These are phyloP conservation scores for Adelognathus sp. DNA, from an alignment of 2,888 invertebrate genomes.

Conservation along the genomic window DNA sequence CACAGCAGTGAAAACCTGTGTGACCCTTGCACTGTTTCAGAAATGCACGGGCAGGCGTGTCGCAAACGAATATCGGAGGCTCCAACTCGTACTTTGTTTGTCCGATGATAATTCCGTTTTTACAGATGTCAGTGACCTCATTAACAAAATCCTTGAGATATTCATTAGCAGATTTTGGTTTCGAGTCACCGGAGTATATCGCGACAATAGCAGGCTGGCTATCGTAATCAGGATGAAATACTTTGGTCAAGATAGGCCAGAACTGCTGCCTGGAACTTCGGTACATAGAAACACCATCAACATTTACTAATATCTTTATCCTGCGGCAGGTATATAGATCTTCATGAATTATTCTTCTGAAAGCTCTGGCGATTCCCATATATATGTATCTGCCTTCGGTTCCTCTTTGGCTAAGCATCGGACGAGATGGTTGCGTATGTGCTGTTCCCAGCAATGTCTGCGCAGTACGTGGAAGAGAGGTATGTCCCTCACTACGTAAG, in stretches of 20 bases:
- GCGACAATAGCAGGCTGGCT: neutral
- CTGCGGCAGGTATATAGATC: neutral
- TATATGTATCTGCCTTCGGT: neutral
- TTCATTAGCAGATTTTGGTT: neutral
- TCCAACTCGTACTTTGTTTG: neutral
- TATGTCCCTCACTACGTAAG: neutral
- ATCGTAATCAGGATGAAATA: neutral
- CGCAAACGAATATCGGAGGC: conserved; percentile 38
- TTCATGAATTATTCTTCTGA: neutral
- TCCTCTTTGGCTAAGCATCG: neutral
- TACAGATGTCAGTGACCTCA: neutral
- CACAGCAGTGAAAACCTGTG: conserved; percentile 54
- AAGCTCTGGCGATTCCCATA: neutral
- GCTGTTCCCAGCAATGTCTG: neutral
- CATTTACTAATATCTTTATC: neutral
- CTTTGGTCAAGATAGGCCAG: neutral
- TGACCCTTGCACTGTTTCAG: conserved; percentile 52
- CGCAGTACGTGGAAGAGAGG: neutral
- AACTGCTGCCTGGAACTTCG: neutral
- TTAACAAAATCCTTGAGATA: neutral
- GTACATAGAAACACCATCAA: neutral
- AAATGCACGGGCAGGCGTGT: conserved; percentile 59
- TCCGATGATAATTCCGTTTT: conserved; percentile 5
- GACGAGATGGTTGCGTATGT: neutral
- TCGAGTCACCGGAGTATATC: neutral